Evolutionary conservation across 1,140 invertebrate genomes (phyloP), one percentile per base, ranked within the genome.

Genomic region (Danaus plexippus): DNA sequence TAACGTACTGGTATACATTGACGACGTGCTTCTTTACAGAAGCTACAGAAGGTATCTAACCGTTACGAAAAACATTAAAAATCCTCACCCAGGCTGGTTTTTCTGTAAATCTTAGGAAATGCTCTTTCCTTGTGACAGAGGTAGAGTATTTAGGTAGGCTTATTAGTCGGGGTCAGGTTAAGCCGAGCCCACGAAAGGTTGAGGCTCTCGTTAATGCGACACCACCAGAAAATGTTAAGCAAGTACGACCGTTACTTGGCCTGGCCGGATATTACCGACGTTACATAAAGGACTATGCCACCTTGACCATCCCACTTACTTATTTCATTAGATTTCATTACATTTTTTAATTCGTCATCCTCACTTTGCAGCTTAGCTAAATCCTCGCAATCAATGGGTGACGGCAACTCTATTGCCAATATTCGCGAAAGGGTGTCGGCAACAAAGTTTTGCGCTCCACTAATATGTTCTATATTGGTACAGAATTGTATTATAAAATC

Each of bases 121-220:
- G 54, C 40, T 57, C 47, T 15, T 57, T 57, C 44, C 13, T 57
- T 10, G 11, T 10, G 11, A 57, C 47, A 0, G 40, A 50, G 32
- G 13, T 57, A 32, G 54, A 57, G 10, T 57, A 57, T 43, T 40
- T 57, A 44, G 43, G 49, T 10, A 8, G 48, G 8, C 40, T n/a
- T 41, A 42, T 52, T 10, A 57, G 55, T 50, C 11, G 52, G 43
- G 49, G 56, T 52, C 56, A 57, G 56, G 56, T 57, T 5, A 10
- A 32, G 43, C 56, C 48, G 48, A 57, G 55, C 18, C 9, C 32
- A 10, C 22, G 15, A 13, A 57, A 57, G 43, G 40, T 57, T 12
- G 6, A 52, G 13, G 55, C 55, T 13, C 47, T 57, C 15, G 43
- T 57, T 2, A 32, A 57, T 11, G 10, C 55, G 1, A 13, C 48